Evolutionary conservation across 2,113 vertebrate genomes (phyloP).

Genomic region (Macrotus californicus): DNA sequence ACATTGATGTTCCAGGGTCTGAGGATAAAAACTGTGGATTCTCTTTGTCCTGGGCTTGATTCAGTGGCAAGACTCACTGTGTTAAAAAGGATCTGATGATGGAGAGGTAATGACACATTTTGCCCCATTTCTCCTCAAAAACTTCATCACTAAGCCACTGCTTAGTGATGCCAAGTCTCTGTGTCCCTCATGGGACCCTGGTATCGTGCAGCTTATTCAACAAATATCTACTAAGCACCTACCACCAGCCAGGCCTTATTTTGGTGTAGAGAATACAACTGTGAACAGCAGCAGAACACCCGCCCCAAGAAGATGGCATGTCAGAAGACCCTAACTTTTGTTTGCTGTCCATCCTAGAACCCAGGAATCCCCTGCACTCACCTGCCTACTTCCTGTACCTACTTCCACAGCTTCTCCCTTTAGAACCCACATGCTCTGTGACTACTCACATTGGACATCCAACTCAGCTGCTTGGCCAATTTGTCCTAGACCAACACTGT

Average conservation of each 20-base stretch:
- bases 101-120: no score
- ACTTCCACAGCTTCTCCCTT: background rate
- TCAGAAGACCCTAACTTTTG: background rate
- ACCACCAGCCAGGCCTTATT: background rate
- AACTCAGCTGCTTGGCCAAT: background rate
- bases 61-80: background rate
- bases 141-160: background rate
- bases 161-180: background rate
- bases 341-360: fast-evolving
- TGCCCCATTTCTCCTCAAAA: background rate
- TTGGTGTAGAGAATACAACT: background rate
- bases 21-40: background rate
- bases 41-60: background rate
- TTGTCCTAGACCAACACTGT: conserved; percentile 76
- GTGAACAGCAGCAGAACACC: background rate
- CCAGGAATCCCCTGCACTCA: fast-evolving
- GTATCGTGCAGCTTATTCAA: background rate
- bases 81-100: background rate
- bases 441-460: conserved; percentile 63
- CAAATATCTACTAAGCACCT: background rate
- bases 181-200: background rate
- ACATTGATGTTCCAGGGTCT: background rate
- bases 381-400: background rate
- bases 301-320: fast-evolving
- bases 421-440: background rate